A percentile compares a stretch with the other conserved stretches of the same genome.
Evolutionary conservation across 2,113 vertebrate genomes (phyloP).

Genomic region (Ia io): DNA sequence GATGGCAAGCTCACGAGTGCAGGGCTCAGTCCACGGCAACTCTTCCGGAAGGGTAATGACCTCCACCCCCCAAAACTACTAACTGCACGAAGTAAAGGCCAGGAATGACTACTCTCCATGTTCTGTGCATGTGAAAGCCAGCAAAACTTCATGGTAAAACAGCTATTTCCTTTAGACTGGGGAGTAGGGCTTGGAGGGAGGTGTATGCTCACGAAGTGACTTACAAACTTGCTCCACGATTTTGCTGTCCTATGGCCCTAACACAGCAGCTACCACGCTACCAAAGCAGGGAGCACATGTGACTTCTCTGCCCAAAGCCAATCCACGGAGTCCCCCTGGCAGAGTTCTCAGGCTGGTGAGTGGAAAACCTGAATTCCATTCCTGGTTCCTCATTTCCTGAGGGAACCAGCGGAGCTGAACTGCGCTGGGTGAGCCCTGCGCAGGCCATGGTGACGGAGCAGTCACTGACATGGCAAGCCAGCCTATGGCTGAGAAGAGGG

Average conservation of each 20-base stretch:
- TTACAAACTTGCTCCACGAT: not conserved
- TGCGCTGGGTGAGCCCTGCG: not conserved
- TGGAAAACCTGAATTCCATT: conserved; percentile 7
- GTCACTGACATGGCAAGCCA: not conserved
- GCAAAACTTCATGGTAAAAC: not conserved
- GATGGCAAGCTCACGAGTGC: not conserved
- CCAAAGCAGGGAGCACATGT: not conserved
- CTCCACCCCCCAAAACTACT: not conserved
- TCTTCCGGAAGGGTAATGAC: not conserved
- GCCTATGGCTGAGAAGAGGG: not conserved
- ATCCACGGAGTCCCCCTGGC: not conserved
- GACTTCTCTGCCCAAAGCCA: not conserved
- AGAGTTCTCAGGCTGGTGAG: not conserved
- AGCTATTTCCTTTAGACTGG: not conserved
- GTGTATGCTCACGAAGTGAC: not conserved
- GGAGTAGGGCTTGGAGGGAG: not conserved
- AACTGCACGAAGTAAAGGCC: not conserved
- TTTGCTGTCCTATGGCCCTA: not conserved
- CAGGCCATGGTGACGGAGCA: not conserved
- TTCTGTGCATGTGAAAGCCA: not conserved
- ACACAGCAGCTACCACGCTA: not conserved
- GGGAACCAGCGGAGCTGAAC: not conserved
- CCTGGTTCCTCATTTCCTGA: conserved; percentile 10
- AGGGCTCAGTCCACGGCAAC: not conserved
- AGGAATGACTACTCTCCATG: not conserved